Base-by-base conservation (phyloP, 2,888 invertebrate genomes). In the Drosophila rellima region DNA sequence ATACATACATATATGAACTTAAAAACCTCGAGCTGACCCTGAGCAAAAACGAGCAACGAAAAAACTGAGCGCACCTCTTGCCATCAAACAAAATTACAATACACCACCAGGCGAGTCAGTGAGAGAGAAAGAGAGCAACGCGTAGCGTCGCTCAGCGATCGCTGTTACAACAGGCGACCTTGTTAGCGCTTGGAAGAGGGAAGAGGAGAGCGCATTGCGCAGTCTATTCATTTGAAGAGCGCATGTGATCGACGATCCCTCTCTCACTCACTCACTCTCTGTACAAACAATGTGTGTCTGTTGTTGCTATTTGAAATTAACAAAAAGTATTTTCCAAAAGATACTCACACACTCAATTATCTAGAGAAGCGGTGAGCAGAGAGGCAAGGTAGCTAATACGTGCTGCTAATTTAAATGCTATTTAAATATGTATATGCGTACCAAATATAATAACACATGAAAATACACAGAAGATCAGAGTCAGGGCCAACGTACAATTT, bases 11-110 rank as follows among this genome's bases (percentile, higher is more conserved):
- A 62, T 35, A 74, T 70, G 74, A 79, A 69, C 75, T 73, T 65
- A 82, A 83, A 91, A 92, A 89, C 92, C 91, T 92, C 92, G 91
- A 90, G 80, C 89, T 92, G 92, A 92, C 92, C 92, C 92, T 92
- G 92, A 91, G 88, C 81, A 80, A 74, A 87, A 89, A 88, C 61
- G 56, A 82, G 75, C 76, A 78, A 65, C 74, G 42, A 56, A 85
- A 72, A 67, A 66, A 64, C 52, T 78, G 55, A 63, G 82, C 69
- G 70, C 59, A 66, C 73, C 70, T 63, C 52, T 65, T 66, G 72
- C 62, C 61, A 56, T 69, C 70, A 74, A 71, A 80, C 76, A 74
- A 75, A 80, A 74, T 70, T 71, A 83, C 70, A 85, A 66, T 40
- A 59, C 42, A 23, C 20, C 52, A 54, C 5, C 33, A 44, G 61